These are phyloP conservation scores for Gymnocheta viridis DNA, from an alignment of 2,888 invertebrate species.

Conservation along the genomic window DNA sequence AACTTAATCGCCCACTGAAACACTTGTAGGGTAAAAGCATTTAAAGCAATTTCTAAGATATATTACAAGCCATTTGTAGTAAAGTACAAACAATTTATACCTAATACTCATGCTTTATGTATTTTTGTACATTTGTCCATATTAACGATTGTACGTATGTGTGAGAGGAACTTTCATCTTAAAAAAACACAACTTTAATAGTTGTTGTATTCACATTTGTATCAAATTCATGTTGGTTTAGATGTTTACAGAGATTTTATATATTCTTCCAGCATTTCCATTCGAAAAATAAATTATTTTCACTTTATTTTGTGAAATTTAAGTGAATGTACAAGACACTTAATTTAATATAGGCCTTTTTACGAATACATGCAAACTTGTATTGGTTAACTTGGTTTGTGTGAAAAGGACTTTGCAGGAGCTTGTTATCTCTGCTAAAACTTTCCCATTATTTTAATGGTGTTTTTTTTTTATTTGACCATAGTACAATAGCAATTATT, in stretches of 20 bases:
- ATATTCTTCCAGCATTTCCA: conserved; percentile 19
- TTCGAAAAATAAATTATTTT: conserved; percentile 64
- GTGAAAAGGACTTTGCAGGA: background rate
- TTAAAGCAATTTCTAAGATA: conserved; percentile 38
- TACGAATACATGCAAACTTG: background rate
- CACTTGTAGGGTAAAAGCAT: conserved; percentile 17
- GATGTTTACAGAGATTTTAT: conserved; percentile 53
- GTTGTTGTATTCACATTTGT: conserved; percentile 28
- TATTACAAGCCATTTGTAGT: conserved; percentile 60
- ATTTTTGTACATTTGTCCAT: background rate
- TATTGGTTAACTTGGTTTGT: background rate
- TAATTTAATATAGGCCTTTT: conserved; percentile 62
- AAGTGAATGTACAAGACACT: conserved; percentile 56
- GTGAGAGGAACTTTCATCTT: background rate
- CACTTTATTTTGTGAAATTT: conserved; percentile 60
- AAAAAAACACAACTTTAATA: conserved; percentile 43
- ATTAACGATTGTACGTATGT: background rate
- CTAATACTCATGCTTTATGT: background rate
- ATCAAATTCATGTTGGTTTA: conserved; percentile 30
- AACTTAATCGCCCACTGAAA: background rate
- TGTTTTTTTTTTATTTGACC: background rate
- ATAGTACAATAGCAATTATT: background rate
- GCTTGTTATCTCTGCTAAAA: conserved; percentile 40
- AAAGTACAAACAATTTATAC: conserved; percentile 61
- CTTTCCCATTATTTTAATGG: conserved; percentile 1